Evolutionary conservation across 1,140 invertebrate genomes (phyloP).

Genomic region (Dendrolimus kikuchii): DNA sequence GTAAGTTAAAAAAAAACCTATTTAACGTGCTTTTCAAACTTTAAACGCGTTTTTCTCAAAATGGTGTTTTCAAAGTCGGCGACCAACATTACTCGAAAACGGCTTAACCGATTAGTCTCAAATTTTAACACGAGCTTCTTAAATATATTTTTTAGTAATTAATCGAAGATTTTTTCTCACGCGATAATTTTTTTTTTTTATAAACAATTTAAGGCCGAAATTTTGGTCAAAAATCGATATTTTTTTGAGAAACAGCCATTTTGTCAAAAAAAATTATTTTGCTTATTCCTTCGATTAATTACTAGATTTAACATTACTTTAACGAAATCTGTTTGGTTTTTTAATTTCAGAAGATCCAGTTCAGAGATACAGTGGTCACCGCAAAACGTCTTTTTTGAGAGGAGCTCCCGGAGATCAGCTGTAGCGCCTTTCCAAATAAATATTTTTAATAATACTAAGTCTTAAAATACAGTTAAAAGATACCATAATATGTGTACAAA

Average conservation of each 20-base stretch:
- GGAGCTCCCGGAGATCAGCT: conserved; percentile 18
- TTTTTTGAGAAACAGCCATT: conserved; percentile 18
- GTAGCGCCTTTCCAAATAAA: conserved; percentile 21
- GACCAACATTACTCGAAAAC: too few relatives aligned
- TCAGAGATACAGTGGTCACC: conserved; percentile 11
- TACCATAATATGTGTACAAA: conserved; percentile 7
- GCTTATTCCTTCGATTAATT: conserved; percentile 17
- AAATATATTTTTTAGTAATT: conserved; percentile 5
- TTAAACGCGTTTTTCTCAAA: too few relatives aligned
- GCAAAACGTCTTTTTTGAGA: conserved; percentile 16
- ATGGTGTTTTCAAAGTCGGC: too few relatives aligned
- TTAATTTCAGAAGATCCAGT: conserved; percentile 19
- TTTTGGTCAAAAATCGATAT: conserved; percentile 16
- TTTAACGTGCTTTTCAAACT: too few relatives aligned
- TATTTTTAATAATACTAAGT: conserved; percentile 20
- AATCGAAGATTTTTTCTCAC: conserved; percentile 12
- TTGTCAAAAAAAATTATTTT: conserved; percentile 15
- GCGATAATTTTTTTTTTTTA: conserved; percentile 16
- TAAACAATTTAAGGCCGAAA: conserved; percentile 19
- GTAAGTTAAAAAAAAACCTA: conserved; percentile 11
- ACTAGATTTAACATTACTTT: conserved; percentile 11
- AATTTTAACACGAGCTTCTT: too few relatives aligned
- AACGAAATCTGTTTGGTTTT: conserved; percentile 21
- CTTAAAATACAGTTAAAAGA: conserved; percentile 18
- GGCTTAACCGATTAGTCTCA: too few relatives aligned